A percentile compares a stretch with the other conserved stretches of the same genome.
These are phyloP conservation scores for Hyaena hyaena DNA, from an alignment of 2,113 vertebrate genomes.

Conservation along the genomic window DNA sequence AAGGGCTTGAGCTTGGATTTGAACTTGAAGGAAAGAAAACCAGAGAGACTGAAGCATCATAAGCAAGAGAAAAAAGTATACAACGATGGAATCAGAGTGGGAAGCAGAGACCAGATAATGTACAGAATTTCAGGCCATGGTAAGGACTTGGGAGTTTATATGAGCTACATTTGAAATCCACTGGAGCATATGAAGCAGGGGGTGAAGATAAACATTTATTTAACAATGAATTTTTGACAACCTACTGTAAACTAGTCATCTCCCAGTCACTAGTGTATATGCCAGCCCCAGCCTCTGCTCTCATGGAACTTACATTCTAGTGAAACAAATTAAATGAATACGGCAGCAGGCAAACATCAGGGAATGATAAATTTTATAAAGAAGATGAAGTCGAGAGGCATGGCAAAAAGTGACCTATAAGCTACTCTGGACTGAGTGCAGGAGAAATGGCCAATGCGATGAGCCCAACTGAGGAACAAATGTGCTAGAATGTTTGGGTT, in stretches of 20 bases:
- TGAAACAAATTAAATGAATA: not conserved
- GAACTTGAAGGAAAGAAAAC: not conserved
- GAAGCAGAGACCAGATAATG: not conserved
- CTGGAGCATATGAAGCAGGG: not conserved
- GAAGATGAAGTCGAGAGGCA: not conserved
- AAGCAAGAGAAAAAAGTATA: not conserved
- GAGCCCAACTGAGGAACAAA: not conserved
- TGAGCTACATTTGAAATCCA: not conserved
- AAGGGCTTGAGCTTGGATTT: not conserved
- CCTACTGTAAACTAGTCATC: not conserved
- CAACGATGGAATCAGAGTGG: not conserved
- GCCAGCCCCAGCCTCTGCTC: not conserved
- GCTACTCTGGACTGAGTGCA: not conserved
- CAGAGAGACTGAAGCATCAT: not conserved
- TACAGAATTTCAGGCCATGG: accelerated
- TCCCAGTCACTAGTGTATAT: not conserved
- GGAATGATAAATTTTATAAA: not conserved
- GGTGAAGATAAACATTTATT: not conserved
- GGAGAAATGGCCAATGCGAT: not conserved
- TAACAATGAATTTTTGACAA: not conserved
- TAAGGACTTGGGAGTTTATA: not conserved
- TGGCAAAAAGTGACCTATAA: not conserved
- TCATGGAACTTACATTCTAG: not conserved
- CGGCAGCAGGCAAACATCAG: not conserved
- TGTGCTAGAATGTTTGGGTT: not conserved